A percentile compares a stretch with the other conserved stretches of the same genome.
Conservation (phyloP, 2,797 vertebrate species). For the Coluber constrictor region DNA sequence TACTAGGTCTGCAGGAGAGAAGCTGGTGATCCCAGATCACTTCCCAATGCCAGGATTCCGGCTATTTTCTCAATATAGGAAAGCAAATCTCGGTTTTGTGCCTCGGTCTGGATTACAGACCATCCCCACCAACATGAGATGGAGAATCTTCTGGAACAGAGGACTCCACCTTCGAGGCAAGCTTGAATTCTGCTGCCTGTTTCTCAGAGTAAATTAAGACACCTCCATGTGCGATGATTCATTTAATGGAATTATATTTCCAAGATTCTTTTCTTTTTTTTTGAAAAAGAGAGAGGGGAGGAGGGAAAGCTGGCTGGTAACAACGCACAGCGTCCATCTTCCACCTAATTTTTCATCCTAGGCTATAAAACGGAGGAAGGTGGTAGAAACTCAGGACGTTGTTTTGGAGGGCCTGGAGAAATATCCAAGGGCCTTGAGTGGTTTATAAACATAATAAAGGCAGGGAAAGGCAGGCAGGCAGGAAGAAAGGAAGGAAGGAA, state of each 20-base stretch:
- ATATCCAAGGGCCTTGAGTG: not conserved
- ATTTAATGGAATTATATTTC: not conserved
- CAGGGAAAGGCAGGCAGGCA: no score
- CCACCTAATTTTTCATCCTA: not conserved
- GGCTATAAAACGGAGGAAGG: not conserved
- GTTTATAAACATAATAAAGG: not conserved
- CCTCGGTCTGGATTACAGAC: not conserved
- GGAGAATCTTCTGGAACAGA: not conserved
- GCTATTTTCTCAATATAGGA: not conserved
- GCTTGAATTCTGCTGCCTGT: not conserved
- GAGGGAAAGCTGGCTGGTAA: not conserved
- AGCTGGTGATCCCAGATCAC: not conserved
- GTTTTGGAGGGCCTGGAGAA: not conserved
- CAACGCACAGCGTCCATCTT: not conserved
- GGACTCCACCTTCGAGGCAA: not conserved
- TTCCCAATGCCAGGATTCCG: not conserved
- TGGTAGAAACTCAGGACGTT: not conserved
- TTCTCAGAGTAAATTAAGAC: not conserved
- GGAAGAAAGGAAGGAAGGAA: fast-evolving
- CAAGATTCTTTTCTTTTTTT: not conserved
- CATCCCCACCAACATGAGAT: no score
- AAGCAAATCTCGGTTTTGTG: not conserved
- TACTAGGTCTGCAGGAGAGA: not conserved
- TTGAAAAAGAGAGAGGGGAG: not conserved
- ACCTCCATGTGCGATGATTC: not conserved